These are phyloP conservation scores for Notothenia rossii DNA, from an alignment of 2,113 vertebrate genomes.

Conservation along the genomic window DNA sequence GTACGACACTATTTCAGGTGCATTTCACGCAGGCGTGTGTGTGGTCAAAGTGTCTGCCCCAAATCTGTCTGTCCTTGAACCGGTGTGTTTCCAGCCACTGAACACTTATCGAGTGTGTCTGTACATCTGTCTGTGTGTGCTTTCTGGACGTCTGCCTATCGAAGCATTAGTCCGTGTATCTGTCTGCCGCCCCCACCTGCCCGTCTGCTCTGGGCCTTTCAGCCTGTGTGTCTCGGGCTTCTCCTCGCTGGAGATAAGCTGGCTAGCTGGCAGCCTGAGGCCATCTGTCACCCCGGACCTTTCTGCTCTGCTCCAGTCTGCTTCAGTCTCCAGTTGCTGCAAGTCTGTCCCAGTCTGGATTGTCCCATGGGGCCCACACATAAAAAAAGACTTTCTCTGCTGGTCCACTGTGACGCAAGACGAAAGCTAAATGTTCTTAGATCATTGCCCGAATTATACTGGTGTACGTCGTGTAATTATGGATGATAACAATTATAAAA, in stretches of 20 bases:
- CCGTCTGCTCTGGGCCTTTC: slow-evolving; percentile 60
- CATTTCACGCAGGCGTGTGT: slow-evolving; percentile 43
- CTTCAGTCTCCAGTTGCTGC: slow-evolving; percentile 19
- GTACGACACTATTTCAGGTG: slow-evolving; percentile 71
- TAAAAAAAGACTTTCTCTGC: slow-evolving; percentile 37
- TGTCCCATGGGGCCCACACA: slow-evolving; percentile 52
- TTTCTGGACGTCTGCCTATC: slow-evolving; percentile 63
- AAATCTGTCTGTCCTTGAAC: slow-evolving; percentile 27
- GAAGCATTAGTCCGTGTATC: slow-evolving; percentile 68
- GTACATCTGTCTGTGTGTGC: slow-evolving; percentile 52
- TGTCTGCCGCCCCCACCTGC: slow-evolving; percentile 69
- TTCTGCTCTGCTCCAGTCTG: slow-evolving; percentile 58
- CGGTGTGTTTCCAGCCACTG: slow-evolving; percentile 14
- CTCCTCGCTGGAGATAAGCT: slow-evolving; percentile 73
- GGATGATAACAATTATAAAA: slow-evolving; percentile 3
- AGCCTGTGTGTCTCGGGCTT: slow-evolving; percentile 58
- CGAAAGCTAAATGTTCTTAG: neutral
- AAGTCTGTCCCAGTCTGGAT: slow-evolving; percentile 55
- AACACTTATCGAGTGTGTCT: slow-evolving; percentile 22
- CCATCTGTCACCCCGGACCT: slow-evolving; percentile 74
- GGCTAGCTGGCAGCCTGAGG: slow-evolving; percentile 69
- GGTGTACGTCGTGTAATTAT: neutral
- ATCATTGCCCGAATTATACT: neutral
- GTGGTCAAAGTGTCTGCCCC: slow-evolving; percentile 36
- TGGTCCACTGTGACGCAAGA: slow-evolving; percentile 1